phyloP scores from a whole-genome alignment of 2,113 vertebrate genomes.

The Delphinus delphis region DNA sequence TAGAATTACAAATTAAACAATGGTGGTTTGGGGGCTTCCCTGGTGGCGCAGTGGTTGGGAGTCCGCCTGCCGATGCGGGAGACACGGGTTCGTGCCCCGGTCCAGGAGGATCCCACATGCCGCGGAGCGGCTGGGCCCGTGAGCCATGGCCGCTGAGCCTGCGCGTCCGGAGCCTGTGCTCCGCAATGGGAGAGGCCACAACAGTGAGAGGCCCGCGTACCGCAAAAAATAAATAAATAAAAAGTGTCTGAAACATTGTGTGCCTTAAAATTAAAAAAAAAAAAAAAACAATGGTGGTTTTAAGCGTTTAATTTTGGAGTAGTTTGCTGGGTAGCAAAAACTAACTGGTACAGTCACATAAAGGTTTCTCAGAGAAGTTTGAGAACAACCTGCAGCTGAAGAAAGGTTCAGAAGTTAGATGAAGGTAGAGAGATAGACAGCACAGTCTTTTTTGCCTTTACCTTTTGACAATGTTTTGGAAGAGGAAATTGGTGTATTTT shows the following conservation, averaged over 20 bases:
- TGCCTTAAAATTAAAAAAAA: too few relatives aligned
- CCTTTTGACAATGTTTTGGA: background rate
- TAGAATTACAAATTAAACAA: background rate
- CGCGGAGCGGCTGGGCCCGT: too few relatives aligned
- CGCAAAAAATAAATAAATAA: too few relatives aligned
- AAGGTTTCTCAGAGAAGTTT: background rate
- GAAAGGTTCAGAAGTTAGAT: constrained; percentile 24
- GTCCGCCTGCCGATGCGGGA: too few relatives aligned
- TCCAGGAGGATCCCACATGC: too few relatives aligned
- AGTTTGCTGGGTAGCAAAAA: constrained; percentile 25
- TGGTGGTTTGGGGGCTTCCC: background rate
- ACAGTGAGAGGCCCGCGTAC: too few relatives aligned
- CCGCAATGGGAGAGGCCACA: too few relatives aligned
- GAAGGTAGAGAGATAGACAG: background rate
- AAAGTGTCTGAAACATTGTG: too few relatives aligned
- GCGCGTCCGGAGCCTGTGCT: too few relatives aligned
- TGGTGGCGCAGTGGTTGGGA: too few relatives aligned
- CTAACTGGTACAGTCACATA: background rate
- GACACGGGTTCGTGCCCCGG: too few relatives aligned
- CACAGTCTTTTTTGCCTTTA: constrained; percentile 22
- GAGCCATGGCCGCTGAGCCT: too few relatives aligned
- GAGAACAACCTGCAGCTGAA: background rate
- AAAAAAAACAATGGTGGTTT: background rate
- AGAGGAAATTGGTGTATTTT: constrained; percentile 55
- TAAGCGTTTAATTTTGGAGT: background rate